Evolutionary conservation across 2,797 vertebrate species (phyloP), one percentile per base, ranked within the genome.

Genomic region (Scolopax rusticola): DNA sequence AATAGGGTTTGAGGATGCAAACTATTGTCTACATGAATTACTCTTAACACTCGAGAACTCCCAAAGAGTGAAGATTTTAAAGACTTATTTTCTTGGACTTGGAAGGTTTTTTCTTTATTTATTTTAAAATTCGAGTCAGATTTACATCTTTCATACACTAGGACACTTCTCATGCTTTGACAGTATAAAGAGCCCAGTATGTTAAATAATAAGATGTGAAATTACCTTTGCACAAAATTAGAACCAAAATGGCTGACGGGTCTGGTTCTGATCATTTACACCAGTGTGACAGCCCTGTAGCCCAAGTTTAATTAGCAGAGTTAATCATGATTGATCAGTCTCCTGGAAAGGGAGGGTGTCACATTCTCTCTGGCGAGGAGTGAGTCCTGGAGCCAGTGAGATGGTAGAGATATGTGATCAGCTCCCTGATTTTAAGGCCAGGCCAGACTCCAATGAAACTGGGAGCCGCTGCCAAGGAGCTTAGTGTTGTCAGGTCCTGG

Each of bases 401-500:
- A 89, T 95, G 83, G 70, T 20, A 38, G 64, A 82, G 93, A 74
- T 11, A 61, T 80, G 85, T 77, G 94, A 88, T 93, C 90, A 79
- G 93, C 80, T 93, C 93, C 74, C 88, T 93, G 74, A 90, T 96
- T 95, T 87, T 71, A 38, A 92, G 85, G 71, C 88, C 91, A 95
- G 94, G 90, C 88, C 45, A 79, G 91, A 28, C 71, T 96, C 95
- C 95, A 96, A 50, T 59, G 94, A 87, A 95, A 94, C 8, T 67
- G 70, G 84, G 68, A 90, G 77, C 63, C 5, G 68, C 80, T 96
- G 95, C 96, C 95, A 96, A 96, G 90, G 80, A 95, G 91, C 90
- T 96, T 71, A 91, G 75, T 68, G 73, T 47, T 95, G 95, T 96
- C 95, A 95, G 94, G 95, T 96, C 96, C 95, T n/a, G 93, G 96